These are phyloP conservation scores for Cantharis rufa DNA, from an alignment of 2,888 invertebrate genomes.

Conservation along the genomic window DNA sequence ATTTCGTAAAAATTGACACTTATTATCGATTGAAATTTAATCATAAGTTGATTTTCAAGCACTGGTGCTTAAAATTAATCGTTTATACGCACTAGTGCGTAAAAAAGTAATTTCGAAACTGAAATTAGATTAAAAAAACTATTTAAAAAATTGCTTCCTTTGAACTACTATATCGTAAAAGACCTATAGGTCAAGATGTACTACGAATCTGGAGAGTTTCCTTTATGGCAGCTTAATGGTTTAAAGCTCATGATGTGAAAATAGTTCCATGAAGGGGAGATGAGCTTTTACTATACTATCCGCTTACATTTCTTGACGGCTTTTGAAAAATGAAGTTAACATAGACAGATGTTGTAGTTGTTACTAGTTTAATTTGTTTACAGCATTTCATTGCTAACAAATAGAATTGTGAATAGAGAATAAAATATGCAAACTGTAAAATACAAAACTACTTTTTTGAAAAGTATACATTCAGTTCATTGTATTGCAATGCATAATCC, in stretches of 20 bases:
- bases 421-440: neutral
- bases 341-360: neutral
- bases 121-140: neutral
- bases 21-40: no score
- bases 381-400: neutral
- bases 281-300: neutral
- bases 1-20: no score
- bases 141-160: neutral
- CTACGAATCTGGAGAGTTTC: neutral
- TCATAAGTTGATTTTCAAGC: no score
- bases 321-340: neutral
- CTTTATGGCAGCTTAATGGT: neutral
- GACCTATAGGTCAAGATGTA: neutral
- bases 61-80: no score
- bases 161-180: neutral
- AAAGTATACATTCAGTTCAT: neutral
- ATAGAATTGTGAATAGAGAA: neutral
- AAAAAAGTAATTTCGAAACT: no score
- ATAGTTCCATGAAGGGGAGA: neutral
- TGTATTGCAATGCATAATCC: neutral
- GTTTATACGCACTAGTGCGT: no score
- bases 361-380: neutral
- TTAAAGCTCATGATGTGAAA: neutral
- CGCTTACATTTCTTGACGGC: neutral
- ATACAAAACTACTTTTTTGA: neutral